Evolutionary conservation across 2,888 invertebrate genomes (phyloP), one percentile per base, ranked within the genome.

Genomic region (Pediacus dermestoides): DNA sequence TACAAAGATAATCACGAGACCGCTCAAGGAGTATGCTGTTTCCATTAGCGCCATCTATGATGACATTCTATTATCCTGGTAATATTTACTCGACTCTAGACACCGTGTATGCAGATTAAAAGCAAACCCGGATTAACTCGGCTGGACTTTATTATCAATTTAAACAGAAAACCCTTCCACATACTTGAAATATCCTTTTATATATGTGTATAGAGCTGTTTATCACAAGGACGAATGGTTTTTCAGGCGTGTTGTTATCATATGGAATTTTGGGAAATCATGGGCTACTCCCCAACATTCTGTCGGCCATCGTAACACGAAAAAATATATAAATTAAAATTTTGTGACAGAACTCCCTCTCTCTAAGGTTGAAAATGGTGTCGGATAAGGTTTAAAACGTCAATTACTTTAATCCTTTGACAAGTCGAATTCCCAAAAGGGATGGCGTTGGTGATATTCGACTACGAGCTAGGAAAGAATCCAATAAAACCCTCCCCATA

Each of bases 401-500:
- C 41, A 37, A 37, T 42, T 37, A 31, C 36, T 26, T 27, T 42
- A 37, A 37, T 37, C 34, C 37, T 27, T 33, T 28, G 37, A 37
- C 41, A 37, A 14, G 16, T 11, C 14, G 30, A 16, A 37, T 16
- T 33, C 33, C 27, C 36, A 8, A 16, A 30, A 12, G 12, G 14
- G 36, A 16, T 16, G 7, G 13, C 21, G 13, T 16, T 23, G 21
- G 27, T 9, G 34, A 36, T 30, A 37, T 28, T 37, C 12, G 15
- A n/a, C 11, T n/a, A 18, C 14, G 26, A 16, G 15, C 31, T 28
- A 26, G 30, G 25, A 33, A 40, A 36, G 37, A 47, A 52, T 52
- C 47, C 44, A 48, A 50, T 50, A 50, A 44, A 49, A 51, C 48
- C 40, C 46, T 46, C 44, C 41, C 41, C 14, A 49, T 46, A 46